phyloP scores from a whole-genome alignment of 2,113 vertebrate species.

The Ifrita kowaldi region DNA sequence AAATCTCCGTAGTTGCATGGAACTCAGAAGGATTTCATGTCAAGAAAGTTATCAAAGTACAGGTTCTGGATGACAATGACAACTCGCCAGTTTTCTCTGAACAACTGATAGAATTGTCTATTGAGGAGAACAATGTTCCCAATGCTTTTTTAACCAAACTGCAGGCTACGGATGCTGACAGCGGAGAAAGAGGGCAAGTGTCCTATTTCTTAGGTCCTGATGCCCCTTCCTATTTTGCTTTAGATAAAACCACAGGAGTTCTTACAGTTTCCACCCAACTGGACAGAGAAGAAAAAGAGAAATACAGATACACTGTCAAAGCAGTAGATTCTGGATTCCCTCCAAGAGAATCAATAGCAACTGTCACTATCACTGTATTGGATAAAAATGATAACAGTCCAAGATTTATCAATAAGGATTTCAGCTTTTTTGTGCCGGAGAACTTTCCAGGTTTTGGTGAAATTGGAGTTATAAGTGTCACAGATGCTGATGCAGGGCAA shows the following conservation, averaged over 20 bases:
- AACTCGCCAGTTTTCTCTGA: constrained; percentile 90
- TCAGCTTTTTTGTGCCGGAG: constrained; percentile 97
- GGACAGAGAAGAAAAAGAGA: constrained; percentile 94
- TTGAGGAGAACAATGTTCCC: constrained; percentile 93
- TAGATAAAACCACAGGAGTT: constrained; percentile 86
- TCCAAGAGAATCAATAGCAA: constrained; percentile 87
- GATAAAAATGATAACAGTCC: constrained; percentile 98
- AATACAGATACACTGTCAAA: constrained; percentile 89
- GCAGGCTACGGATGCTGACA: constrained; percentile 89
- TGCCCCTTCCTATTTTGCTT: constrained; percentile 84
- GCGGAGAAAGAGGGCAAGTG: constrained; percentile 82
- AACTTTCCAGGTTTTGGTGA: constrained; percentile 96
- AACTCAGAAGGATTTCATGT: constrained; percentile 77
- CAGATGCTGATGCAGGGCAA: constrained; percentile 88
- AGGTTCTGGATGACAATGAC: constrained; percentile 92
- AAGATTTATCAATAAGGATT: constrained; percentile 96
- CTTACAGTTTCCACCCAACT: constrained; percentile 87
- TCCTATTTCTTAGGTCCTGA: constrained; percentile 88
- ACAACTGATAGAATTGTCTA: constrained; percentile 82
- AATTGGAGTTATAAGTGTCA: constrained; percentile 94
- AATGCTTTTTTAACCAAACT: constrained; percentile 88
- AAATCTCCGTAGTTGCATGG: constrained; percentile 84
- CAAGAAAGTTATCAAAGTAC: constrained; percentile 83
- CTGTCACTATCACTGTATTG: constrained; percentile 85
- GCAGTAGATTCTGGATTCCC: constrained; percentile 90